These are phyloP conservation scores for Tortricodes alternella DNA, from an alignment of 2,888 invertebrate genomes.

Conservation along the genomic window DNA sequence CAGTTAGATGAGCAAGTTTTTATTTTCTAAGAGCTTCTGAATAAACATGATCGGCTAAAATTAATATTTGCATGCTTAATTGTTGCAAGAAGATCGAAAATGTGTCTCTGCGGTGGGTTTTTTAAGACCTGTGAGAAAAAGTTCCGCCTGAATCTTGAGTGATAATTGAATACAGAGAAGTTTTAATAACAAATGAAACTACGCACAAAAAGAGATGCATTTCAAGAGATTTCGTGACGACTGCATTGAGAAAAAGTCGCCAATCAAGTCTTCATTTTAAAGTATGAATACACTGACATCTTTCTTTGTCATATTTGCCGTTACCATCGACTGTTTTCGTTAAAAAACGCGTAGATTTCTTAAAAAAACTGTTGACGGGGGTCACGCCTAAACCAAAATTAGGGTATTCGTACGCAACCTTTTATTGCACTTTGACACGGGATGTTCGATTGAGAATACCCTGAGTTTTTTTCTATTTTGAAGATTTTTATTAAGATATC, in stretches of 20 bases:
- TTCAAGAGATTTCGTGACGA: slow-evolving; percentile 65
- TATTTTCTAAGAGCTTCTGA: slow-evolving; percentile 32
- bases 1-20: slow-evolving; percentile 34
- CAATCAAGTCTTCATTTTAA: slow-evolving; percentile 80
- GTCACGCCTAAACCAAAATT: slow-evolving; percentile 79
- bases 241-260: slow-evolving; percentile 61
- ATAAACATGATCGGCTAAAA: slow-evolving; percentile 22
- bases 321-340: slow-evolving; percentile 60
- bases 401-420: slow-evolving; percentile 73
- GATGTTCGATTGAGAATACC: slow-evolving; percentile 69
- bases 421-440: slow-evolving; percentile 80
- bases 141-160: slow-evolving; percentile 51
- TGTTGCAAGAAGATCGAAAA: slow-evolving; percentile 5
- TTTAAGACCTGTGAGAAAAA: slow-evolving; percentile 68
- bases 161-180: slow-evolving; percentile 52
- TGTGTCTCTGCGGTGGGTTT: neutral
- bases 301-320: slow-evolving; percentile 68
- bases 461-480: slow-evolving; percentile 54
- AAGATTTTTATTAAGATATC: slow-evolving; percentile 76
- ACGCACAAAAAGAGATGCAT: slow-evolving; percentile 60
- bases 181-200: slow-evolving; percentile 51
- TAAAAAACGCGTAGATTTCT: slow-evolving; percentile 71
- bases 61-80: slow-evolving; percentile 29
- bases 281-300: slow-evolving; percentile 70
- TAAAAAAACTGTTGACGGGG: slow-evolving; percentile 77